These are phyloP conservation scores for Syngnathus floridae DNA, from an alignment of 2,113 vertebrate species.

Conservation along the genomic window DNA sequence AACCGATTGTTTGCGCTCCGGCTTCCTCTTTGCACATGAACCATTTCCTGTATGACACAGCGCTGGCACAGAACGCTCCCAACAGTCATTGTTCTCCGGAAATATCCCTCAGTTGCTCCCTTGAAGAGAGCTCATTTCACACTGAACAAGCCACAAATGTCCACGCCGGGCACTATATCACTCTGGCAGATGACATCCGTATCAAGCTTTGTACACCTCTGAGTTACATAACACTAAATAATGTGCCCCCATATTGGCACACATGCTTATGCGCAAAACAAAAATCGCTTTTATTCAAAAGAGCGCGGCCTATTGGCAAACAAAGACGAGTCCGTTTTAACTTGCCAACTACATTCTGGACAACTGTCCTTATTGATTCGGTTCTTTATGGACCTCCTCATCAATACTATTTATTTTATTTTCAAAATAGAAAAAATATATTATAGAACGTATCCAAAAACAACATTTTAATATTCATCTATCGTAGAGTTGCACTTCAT, in stretches of 20 bases:
- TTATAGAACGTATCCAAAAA: background rate
- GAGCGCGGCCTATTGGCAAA: too few species aligned
- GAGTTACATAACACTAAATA: too few species aligned
- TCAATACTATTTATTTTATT: too few species aligned
- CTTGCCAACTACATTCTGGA: too few species aligned
- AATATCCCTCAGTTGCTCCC: slow-evolving; percentile 43
- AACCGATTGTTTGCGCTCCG: slow-evolving; percentile 57
- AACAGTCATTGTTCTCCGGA: slow-evolving; percentile 63
- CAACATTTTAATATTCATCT: background rate
- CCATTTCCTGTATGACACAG: slow-evolving; percentile 52
- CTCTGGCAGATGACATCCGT: background rate
- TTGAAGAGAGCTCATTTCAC: slow-evolving; percentile 13
- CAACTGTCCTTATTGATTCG: too few species aligned
- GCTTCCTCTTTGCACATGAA: slow-evolving; percentile 52
- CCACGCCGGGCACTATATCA: background rate
- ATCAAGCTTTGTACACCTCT: too few species aligned
- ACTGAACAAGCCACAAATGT: background rate
- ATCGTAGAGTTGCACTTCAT: background rate
- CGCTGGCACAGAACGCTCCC: slow-evolving; percentile 27
- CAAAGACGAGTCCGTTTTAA: too few species aligned
- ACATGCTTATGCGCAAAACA: too few species aligned
- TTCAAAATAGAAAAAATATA: too few species aligned
- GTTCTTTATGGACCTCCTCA: too few species aligned
- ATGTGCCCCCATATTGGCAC: too few species aligned
- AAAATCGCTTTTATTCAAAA: too few species aligned